Percentiles rank a stretch among this genome's conserved stretches.
These are phyloP conservation scores for Penaeus japonicus DNA, from an alignment of 1,140 invertebrate species.

Conservation along the genomic window DNA sequence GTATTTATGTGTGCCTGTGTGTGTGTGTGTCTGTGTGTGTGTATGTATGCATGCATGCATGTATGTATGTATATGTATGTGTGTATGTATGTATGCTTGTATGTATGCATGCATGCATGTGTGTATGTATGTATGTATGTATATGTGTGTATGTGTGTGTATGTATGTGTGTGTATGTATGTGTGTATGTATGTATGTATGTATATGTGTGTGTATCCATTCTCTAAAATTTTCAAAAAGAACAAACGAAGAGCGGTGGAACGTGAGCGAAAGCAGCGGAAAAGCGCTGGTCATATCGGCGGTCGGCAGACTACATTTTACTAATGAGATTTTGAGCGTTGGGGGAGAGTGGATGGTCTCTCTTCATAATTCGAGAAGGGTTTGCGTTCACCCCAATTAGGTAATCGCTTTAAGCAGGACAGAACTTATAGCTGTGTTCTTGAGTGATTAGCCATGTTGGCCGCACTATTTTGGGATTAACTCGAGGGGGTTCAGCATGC, in stretches of 20 bases:
- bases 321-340: slow-evolving; percentile 51
- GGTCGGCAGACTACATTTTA: slow-evolving; percentile 46
- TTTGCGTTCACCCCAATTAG: slow-evolving; percentile 46
- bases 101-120: no score
- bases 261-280: neutral
- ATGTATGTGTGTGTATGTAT: no score
- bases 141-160: no score
- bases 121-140: no score
- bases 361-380: slow-evolving; percentile 40
- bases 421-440: neutral
- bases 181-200: no score
- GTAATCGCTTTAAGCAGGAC: slow-evolving; percentile 47
- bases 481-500: no score
- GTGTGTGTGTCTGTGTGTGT: no score
- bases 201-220: neutral
- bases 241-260: neutral
- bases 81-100: no score
- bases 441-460: neutral
- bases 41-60: no score
- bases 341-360: slow-evolving; percentile 23
- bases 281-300: slow-evolving; percentile 17
- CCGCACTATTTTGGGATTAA: no score
- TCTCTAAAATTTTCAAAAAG: neutral
- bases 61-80: no score
- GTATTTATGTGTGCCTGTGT: no score